These are phyloP conservation scores for Calcarius lapponicus DNA, from an alignment of 2,797 vertebrate species.

Conservation along the genomic window DNA sequence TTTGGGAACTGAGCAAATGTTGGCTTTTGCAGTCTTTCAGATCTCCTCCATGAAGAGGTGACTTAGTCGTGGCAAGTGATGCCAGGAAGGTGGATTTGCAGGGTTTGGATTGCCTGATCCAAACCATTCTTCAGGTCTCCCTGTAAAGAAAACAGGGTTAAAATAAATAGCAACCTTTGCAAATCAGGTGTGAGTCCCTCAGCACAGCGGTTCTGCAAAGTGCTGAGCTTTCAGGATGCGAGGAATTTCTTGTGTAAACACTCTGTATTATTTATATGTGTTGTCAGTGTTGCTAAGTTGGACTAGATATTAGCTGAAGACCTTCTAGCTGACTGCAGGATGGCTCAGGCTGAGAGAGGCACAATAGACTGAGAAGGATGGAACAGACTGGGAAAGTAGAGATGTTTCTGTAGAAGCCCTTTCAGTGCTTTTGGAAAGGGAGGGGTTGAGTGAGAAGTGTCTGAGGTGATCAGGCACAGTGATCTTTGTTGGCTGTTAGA, in stretches of 20 bases:
- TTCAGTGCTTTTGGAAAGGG: background rate
- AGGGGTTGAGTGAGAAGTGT: background rate
- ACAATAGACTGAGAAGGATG: background rate
- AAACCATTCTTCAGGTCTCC: background rate
- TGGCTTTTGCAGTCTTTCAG: background rate
- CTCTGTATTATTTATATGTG: background rate
- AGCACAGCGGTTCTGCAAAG: background rate
- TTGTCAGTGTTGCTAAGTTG: background rate
- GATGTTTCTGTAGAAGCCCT: background rate
- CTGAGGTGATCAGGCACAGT: background rate
- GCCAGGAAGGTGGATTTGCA: background rate
- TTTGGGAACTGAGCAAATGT: background rate
- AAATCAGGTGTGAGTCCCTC: background rate
- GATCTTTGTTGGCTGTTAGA: background rate
- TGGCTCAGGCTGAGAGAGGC: background rate
- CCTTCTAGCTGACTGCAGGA: background rate
- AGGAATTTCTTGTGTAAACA: slow-evolving; percentile 7
- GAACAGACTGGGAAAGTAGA: background rate
- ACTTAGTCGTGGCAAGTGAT: background rate
- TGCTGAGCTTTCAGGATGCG: background rate
- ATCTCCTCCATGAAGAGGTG: background rate
- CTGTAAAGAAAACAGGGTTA: background rate
- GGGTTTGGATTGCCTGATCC: background rate
- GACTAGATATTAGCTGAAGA: background rate
- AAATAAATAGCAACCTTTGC: background rate